Base-by-base conservation (phyloP, 2,113 vertebrate genomes). In the Boulengeromyrus knoepffleri region DNA sequence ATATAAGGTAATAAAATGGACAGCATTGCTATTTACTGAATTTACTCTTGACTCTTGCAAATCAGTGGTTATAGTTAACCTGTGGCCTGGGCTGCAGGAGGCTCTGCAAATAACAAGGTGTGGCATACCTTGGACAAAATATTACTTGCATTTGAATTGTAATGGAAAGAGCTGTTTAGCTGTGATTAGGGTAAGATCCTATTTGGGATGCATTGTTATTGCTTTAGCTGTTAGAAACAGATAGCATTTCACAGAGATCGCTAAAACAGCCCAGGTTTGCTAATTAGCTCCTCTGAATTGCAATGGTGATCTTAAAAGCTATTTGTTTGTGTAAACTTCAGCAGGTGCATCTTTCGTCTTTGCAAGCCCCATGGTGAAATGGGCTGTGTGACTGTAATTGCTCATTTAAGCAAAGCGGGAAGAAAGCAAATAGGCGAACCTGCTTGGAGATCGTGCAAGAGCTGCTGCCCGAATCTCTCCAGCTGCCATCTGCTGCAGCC, bases 401-500 rank as follows among this genome's bases (percentile, higher is more conserved):
- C 94, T 96, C 94, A 96, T 95, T 96, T 96, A 95, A 93, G 92
- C 92, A 93, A 95, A 95, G 94, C 94, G 95, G 86, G 53, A 93
- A 66, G 91, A 93, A 96, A 95, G 95, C 95, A 96, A 96, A 95
- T 92, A 93, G 90, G 90, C 91, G 92, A 93, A 94, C 93, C 93
- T 89, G 93, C 70, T 53, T 90, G 93, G 92, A 93, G 92, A 94
- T 95, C 93, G 24, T 9, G 17, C 92, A 91, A 88, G 89, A 53
- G 74, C 84, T 88, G 49, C 89, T 85, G 91, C 91, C 50, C 50
- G 19, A 45, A 13, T 92, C 89, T 92, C 93, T 92, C 74, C 74
- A 80, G 74, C 13, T 80, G 74, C 36, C 74, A 42, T 80, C 74
- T 80, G 74, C 36, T 80, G 91, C 95, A 93, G 93, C 93, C 91